Percentiles rank a stretch among this genome's conserved stretches.
Conservation (phyloP, 2,797 vertebrate species). For the Hydrophis major region DNA sequence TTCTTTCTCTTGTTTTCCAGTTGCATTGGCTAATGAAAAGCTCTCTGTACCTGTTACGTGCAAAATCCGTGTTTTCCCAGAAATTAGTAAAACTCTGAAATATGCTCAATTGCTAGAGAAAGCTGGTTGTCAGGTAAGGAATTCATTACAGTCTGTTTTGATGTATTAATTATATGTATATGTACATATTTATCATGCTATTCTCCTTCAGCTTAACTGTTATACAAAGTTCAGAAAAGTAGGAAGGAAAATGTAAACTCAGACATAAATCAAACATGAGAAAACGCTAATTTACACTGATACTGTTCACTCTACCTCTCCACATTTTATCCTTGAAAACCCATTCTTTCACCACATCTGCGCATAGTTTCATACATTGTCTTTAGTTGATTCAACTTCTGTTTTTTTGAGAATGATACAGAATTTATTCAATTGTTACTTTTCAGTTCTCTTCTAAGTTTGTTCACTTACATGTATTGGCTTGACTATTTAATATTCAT, state of each 20-base stretch:
- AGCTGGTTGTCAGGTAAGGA: constrained; percentile 93
- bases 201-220: neutral
- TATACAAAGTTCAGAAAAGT: neutral
- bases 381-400: neutral
- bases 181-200: neutral
- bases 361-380: neutral
- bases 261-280: neutral
- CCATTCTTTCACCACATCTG: neutral
- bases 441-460: neutral
- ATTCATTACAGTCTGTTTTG: constrained; percentile 36
- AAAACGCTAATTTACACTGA: neutral
- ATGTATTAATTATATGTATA: neutral
- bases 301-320: neutral
- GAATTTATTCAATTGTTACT: neutral
- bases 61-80: constrained; percentile 94
- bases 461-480: neutral
- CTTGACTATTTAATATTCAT: neutral
- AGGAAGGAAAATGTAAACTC: neutral
- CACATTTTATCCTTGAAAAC: neutral
- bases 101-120: constrained; percentile 96
- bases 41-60: constrained; percentile 94
- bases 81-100: constrained; percentile 87
- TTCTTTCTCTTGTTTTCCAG: constrained; percentile 67
- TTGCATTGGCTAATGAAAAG: constrained; percentile 87
- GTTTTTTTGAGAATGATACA: neutral